phyloP scores from a whole-genome alignment of 2,797 vertebrate genomes.

The Etheostoma nigrum region DNA sequence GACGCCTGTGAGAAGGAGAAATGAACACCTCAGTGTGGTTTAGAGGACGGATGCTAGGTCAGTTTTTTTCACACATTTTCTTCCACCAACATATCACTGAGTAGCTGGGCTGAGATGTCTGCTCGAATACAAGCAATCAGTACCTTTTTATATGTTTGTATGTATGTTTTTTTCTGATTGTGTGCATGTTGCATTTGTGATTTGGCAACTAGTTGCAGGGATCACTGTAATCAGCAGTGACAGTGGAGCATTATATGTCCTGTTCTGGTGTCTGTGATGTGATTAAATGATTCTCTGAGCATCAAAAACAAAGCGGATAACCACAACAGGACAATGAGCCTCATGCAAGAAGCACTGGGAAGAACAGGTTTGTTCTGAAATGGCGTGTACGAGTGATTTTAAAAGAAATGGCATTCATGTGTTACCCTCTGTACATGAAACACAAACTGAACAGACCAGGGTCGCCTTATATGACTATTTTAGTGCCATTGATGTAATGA shows the following conservation, averaged over 20 bases:
- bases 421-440: constrained; percentile 3
- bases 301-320: constrained; percentile 12
- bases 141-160: not conserved
- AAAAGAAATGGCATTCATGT: not conserved
- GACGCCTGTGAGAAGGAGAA: not conserved
- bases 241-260: not conserved
- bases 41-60: not conserved
- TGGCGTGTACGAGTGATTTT: not conserved
- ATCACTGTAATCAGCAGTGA: constrained; percentile 20
- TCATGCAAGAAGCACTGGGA: not conserved
- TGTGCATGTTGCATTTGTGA: not conserved
- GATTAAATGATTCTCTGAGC: constrained; percentile 21
- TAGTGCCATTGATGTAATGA: too few relatives aligned
- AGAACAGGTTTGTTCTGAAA: not conserved
- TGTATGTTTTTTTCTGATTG: not conserved
- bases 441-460: not conserved
- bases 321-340: not conserved
- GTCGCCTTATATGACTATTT: not conserved
- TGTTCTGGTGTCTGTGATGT: not conserved
- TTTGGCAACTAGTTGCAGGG: constrained; percentile 9
- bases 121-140: not conserved
- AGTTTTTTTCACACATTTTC: not conserved
- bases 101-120: not conserved
- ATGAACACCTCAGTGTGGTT: constrained; percentile 1
- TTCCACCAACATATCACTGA: constrained; percentile 3